Conservation (phyloP, 2,113 vertebrate species). For the Xerus inauris region DNA sequence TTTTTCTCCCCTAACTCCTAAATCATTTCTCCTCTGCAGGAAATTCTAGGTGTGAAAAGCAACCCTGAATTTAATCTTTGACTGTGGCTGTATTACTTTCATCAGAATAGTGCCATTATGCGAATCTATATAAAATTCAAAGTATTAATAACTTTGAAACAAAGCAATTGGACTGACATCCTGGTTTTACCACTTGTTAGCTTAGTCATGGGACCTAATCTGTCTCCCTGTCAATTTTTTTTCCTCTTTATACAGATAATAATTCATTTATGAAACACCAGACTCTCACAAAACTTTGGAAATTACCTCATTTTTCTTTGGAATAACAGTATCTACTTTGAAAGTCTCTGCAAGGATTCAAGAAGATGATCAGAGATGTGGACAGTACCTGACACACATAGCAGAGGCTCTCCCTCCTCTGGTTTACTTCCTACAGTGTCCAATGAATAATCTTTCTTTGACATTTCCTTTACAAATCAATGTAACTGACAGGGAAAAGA, state of each 20-base stretch:
- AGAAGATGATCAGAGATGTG: background rate
- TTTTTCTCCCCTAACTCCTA: background rate
- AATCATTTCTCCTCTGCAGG: background rate
- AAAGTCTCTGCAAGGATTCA: conserved; percentile 72
- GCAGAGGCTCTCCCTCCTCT: background rate
- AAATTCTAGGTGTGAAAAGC: background rate
- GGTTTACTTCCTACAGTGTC: background rate
- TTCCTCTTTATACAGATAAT: background rate
- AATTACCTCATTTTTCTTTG: background rate
- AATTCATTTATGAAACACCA: background rate
- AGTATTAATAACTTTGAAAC: background rate
- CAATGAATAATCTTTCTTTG: background rate
- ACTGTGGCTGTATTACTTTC: background rate
- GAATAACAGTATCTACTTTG: background rate
- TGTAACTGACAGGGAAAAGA: background rate
- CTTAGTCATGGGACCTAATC: background rate
- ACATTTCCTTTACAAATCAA: background rate
- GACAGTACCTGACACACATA: rapidly evolving
- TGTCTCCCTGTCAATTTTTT: background rate
- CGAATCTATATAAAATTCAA: background rate
- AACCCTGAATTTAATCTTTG: background rate
- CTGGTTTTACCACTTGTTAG: background rate
- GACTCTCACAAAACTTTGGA: background rate
- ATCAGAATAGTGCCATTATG: background rate
- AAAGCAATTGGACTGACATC: background rate